These are phyloP conservation scores for Pseudococcus viburni DNA, from an alignment of 2,888 invertebrate genomes.

Conservation along the genomic window DNA sequence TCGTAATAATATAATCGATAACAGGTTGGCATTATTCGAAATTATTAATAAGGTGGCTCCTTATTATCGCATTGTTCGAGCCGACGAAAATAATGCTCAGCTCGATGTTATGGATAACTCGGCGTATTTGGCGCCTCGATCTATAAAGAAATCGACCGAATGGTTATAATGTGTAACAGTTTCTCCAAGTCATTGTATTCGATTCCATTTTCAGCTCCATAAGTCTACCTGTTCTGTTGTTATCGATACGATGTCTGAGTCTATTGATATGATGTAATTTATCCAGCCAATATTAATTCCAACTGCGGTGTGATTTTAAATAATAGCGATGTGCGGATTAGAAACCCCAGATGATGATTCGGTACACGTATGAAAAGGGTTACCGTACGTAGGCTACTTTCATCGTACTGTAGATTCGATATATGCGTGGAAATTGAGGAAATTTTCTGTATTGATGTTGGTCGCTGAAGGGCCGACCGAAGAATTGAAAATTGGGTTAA, in stretches of 20 bases:
- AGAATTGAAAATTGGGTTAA: not conserved
- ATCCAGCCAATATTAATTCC: constrained; percentile 8
- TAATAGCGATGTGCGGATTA: constrained; percentile 32
- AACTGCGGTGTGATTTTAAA: constrained; percentile 49
- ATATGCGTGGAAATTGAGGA: not conserved
- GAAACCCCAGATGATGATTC: not conserved
- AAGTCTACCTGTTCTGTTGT: constrained; percentile 1
- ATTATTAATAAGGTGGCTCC: constrained; percentile 43
- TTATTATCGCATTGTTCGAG: constrained; percentile 19
- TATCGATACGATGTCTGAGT: not conserved
- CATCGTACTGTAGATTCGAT: not conserved
- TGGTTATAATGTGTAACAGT: constrained; percentile 33
- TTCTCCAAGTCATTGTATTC: constrained; percentile 30
- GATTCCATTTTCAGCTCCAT: constrained; percentile 25
- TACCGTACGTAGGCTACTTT: not conserved
- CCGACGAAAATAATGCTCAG: constrained; percentile 34
- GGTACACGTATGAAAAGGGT: not conserved
- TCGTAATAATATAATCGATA: constrained; percentile 33
- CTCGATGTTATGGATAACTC: constrained; percentile 45
- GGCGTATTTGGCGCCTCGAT: constrained; percentile 40
- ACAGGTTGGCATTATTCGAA: constrained; percentile 36
- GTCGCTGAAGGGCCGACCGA: not conserved
- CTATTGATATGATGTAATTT: constrained; percentile 51
- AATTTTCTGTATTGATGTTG: not conserved
- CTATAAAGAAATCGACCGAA: constrained; percentile 28